phyloP scores from a whole-genome alignment of 2,113 vertebrate genomes.

The Trichechus manatus region DNA sequence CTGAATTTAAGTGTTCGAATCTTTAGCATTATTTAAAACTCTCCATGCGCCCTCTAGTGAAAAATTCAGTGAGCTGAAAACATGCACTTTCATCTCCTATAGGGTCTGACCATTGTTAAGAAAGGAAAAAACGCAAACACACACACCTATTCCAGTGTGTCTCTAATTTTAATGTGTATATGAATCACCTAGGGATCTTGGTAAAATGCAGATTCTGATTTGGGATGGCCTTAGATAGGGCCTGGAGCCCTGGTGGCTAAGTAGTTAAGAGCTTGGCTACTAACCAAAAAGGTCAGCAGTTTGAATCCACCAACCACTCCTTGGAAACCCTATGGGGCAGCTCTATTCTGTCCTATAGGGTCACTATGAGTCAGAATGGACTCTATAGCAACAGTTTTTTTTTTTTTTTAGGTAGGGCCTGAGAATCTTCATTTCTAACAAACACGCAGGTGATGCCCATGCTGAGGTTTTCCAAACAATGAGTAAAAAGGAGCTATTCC shows the following conservation, averaged over 20 bases:
- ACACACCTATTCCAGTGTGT: not conserved
- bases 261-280: too few species aligned
- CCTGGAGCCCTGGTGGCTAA: too few species aligned
- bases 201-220: not conserved
- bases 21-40: not conserved
- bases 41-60: not conserved
- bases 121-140: not conserved
- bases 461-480: not conserved
- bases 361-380: too few species aligned
- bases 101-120: not conserved
- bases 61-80: not conserved
- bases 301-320: too few species aligned
- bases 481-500: not conserved
- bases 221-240: too few species aligned
- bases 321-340: too few species aligned
- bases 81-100: accelerated
- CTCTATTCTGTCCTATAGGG: too few species aligned
- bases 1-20: not conserved
- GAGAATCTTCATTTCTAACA: not conserved
- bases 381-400: too few species aligned
- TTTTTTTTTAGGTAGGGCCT: too few species aligned
- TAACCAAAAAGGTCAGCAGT: too few species aligned
- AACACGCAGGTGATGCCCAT: not conserved
- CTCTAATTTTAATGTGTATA: not conserved
- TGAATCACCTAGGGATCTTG: not conserved